These are phyloP conservation scores for Phlogophora meticulosa DNA, from an alignment of 2,888 invertebrate species.

Conservation along the genomic window DNA sequence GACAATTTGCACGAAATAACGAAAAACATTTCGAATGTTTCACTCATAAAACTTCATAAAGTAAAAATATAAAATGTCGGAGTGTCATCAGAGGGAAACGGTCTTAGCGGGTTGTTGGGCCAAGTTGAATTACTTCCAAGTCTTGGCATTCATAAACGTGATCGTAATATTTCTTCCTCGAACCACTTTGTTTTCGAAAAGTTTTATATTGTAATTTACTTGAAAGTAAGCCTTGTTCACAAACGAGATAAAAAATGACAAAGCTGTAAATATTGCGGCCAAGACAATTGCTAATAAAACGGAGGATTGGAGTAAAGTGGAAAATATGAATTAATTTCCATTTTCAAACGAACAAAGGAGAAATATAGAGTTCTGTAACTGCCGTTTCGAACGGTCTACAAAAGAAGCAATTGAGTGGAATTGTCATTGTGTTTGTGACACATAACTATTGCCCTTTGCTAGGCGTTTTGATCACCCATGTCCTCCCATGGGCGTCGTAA, in stretches of 20 bases:
- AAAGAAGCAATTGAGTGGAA: slow-evolving; percentile 58
- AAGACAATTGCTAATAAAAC: slow-evolving; percentile 41
- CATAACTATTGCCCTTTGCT: slow-evolving; percentile 37
- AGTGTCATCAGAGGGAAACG: slow-evolving; percentile 79
- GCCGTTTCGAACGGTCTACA: slow-evolving; percentile 16
- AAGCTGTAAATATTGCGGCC: slow-evolving; percentile 50
- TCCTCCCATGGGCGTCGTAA: slow-evolving; percentile 46
- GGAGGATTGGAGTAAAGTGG: slow-evolving; percentile 17
- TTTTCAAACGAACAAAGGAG: slow-evolving; percentile 9
- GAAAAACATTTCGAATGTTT: slow-evolving; percentile 57
- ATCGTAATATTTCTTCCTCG: slow-evolving; percentile 76
- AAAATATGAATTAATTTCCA: slow-evolving; percentile 28
- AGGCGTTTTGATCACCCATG: slow-evolving; percentile 39
- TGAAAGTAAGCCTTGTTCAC: slow-evolving; percentile 58
- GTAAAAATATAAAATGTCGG: slow-evolving; percentile 61
- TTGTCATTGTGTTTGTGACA: slow-evolving; percentile 45
- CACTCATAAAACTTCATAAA: slow-evolving; percentile 71
- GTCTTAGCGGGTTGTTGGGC: slow-evolving; percentile 73
- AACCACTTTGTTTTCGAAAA: slow-evolving; percentile 74
- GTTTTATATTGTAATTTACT: slow-evolving; percentile 78
- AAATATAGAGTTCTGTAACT: slow-evolving; percentile 6
- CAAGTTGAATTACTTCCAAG: slow-evolving; percentile 82
- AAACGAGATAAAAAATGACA: slow-evolving; percentile 59
- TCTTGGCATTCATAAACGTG: slow-evolving; percentile 78
- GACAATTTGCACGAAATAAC: slow-evolving; percentile 59